A percentile compares a stretch with the other conserved stretches of the same genome.
Evolutionary conservation across 2,888 invertebrate species (phyloP).

Genomic region (Dromius quadrimaculatus): DNA sequence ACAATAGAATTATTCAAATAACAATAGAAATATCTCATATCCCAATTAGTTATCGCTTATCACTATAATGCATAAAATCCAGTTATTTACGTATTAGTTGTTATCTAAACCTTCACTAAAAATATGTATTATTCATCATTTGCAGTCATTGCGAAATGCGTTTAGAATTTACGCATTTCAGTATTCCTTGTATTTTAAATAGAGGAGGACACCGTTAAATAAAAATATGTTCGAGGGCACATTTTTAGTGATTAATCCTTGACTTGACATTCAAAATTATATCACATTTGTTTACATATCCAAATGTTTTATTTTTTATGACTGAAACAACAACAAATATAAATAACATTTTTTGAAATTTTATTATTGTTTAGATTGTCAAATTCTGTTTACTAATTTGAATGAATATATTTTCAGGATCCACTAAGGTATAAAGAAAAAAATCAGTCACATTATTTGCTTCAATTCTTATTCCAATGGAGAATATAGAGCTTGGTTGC

Average conservation of each 20-base stretch:
- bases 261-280: not conserved
- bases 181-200: constrained; percentile 21
- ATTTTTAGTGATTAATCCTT: constrained; percentile 9
- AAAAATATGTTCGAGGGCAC: constrained; percentile 29
- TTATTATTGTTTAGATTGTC: too few species aligned
- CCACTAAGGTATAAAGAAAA: too few species aligned
- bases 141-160: constrained; percentile 24
- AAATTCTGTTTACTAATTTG: too few species aligned
- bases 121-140: constrained; percentile 31
- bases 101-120: constrained; percentile 17
- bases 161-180: constrained; percentile 22
- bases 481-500: too few species aligned
- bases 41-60: not conserved
- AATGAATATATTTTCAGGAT: too few species aligned
- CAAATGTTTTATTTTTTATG: not conserved
- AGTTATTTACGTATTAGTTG: not conserved
- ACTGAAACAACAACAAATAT: too few species aligned
- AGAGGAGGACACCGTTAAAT: constrained; percentile 18
- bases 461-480: too few species aligned
- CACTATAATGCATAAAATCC: not conserved
- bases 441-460: too few species aligned
- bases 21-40: constrained; percentile 2
- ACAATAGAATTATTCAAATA: constrained; percentile 11
- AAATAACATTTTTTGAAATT: too few species aligned
- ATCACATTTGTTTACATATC: constrained; percentile 13